Base-by-base conservation (phyloP, 2,113 vertebrate species). In the Rhea americana region DNA sequence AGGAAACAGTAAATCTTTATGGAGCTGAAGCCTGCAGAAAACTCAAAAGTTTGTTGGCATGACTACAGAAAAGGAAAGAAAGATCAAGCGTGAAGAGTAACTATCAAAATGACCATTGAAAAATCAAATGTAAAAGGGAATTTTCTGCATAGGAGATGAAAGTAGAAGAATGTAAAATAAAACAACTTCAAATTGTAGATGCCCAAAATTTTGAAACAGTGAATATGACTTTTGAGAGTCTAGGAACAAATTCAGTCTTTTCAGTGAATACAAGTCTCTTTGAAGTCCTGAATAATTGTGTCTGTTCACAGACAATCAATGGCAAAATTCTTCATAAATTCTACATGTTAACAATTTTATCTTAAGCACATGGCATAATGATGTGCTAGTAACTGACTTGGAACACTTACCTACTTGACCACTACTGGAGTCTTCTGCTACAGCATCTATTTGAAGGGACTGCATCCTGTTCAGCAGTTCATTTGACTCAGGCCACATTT, bases 381-480 rank as follows among this genome's bases (percentile, higher is more conserved):
- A 84, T 17, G 12, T 41, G 19, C 37, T 70, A 35, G 21, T 71
- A 53, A 84, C 50, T 56, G 56, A 82, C 77, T 21, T 11, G 50
- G 50, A 74, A 39, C 25, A 53, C 30, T 93, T 95, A 98, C 98
- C 98, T 92, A 77, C 79, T 93, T 95, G 96, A 82, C 94, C 88
- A 16, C 86, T 97, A 87, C 96, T 98, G 59, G 71, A 50, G 66
- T 96, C 77, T n/a, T 86, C 39, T 79, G 96, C 70, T 20, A 90
- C 67, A 85, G 97, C 97, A 82, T 98, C 98, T 30, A 96, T 21
- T 65, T 98, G 97, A 68, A 99, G 96, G 59, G 97, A 99, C 48
- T 97, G 96, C 97, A 99, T 98, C 71, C 98, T 98, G 70, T 98
- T 96, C 63, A 98, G 81, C 83, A 98, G 85, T 53, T 98, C 95